Percentiles rank a stretch among this genome's conserved stretches.
Conservation (phyloP, 2,113 vertebrate genomes). For the Xenus cinereus region DNA sequence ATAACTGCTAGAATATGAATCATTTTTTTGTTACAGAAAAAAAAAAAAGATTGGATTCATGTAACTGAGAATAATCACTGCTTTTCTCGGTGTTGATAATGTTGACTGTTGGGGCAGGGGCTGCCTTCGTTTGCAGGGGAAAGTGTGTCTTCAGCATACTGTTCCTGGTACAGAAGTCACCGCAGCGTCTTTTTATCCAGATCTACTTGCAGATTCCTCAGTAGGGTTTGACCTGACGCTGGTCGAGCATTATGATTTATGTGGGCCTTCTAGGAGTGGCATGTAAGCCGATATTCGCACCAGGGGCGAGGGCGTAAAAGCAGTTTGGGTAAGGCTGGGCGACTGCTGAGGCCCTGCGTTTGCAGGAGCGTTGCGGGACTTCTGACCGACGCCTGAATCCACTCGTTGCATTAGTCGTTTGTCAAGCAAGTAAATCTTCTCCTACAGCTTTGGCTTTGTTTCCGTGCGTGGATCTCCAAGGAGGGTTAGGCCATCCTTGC, state of each 20-base stretch:
- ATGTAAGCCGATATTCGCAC: background rate
- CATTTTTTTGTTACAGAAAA: background rate
- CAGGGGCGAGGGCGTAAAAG: background rate
- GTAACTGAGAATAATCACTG: background rate
- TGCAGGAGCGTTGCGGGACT: background rate
- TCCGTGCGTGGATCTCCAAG: background rate
- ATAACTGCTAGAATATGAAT: background rate
- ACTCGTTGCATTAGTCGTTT: background rate
- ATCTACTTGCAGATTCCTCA: background rate
- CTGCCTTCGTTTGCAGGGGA: background rate
- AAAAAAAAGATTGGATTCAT: background rate
- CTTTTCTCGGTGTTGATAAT: background rate
- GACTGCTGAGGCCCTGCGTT: background rate
- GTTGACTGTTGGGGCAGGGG: background rate
- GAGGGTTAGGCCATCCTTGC: slow-evolving; percentile 4
- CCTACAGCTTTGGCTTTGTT: background rate
- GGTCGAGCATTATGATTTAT: background rate
- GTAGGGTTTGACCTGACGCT: background rate
- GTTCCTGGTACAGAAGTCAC: background rate
- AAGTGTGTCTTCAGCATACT: background rate
- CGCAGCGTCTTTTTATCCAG: background rate
- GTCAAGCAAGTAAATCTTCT: slow-evolving; percentile 7
- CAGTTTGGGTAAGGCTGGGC: background rate
- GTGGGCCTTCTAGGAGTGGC: background rate
- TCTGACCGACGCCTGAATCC: background rate